Percentiles rank a stretch among this genome's conserved stretches.
Evolutionary conservation across 2,888 invertebrate species (phyloP).

Genomic region (Zeuzera pyrina): DNA sequence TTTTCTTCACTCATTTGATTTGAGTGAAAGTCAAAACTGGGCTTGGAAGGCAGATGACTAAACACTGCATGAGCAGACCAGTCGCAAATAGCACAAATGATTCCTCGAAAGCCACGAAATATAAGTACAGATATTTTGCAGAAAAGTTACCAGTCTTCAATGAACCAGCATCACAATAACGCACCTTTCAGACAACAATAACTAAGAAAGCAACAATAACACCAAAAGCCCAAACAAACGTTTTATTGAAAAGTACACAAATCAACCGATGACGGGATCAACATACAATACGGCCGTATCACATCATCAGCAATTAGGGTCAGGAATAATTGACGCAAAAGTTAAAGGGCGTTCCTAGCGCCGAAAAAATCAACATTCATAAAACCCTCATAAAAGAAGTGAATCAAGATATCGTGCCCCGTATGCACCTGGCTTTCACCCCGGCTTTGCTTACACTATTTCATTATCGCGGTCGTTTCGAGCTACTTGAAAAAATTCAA

Average conservation of each 20-base stretch:
- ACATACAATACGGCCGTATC: slow-evolving; percentile 57
- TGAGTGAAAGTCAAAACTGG: too few species aligned
- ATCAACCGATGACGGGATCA: slow-evolving; percentile 59
- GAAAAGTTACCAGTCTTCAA: slow-evolving; percentile 11
- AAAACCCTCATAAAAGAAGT: slow-evolving; percentile 55
- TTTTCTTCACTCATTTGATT: too few species aligned
- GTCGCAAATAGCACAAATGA: too few species aligned
- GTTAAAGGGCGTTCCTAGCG: slow-evolving; percentile 55
- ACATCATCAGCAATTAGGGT: slow-evolving; percentile 71
- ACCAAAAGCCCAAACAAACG: slow-evolving; percentile 40
- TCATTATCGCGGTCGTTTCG: slow-evolving; percentile 28
- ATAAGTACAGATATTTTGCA: too few species aligned
- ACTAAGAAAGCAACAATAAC: slow-evolving; percentile 38
- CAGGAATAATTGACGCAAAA: slow-evolving; percentile 66
- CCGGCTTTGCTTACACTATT: slow-evolving; percentile 28
- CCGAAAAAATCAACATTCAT: slow-evolving; percentile 52
- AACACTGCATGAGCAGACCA: too few species aligned
- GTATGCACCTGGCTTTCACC: slow-evolving; percentile 65
- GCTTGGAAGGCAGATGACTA: too few species aligned
- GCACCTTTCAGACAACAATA: slow-evolving; percentile 12
- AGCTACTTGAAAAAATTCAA: slow-evolving; percentile 50
- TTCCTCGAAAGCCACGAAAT: too few species aligned
- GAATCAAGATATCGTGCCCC: slow-evolving; percentile 65
- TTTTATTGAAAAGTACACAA: slow-evolving; percentile 38
- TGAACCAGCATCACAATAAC: slow-evolving; percentile 27